Conservation (phyloP, 2,797 vertebrate species). For the Scolopax rusticola region DNA sequence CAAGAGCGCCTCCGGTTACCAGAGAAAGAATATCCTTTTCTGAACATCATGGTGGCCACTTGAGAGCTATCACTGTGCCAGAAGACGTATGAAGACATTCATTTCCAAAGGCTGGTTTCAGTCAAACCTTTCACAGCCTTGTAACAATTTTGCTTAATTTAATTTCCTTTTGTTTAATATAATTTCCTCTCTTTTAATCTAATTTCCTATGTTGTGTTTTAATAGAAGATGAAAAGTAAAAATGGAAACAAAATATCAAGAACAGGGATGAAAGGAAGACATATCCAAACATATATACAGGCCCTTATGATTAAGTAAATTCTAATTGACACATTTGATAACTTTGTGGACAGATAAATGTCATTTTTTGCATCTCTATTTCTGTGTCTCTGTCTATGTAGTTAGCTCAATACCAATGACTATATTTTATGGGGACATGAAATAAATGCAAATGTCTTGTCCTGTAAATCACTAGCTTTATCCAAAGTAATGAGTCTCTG, state of each 20-base stretch:
- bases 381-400: not conserved
- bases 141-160: constrained; percentile 67
- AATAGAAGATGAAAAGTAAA: constrained; percentile 58
- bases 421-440: not conserved
- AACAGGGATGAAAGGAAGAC: not conserved
- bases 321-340: not conserved
- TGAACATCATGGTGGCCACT: not conserved
- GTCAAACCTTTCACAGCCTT: constrained; percentile 62
- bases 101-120: constrained; percentile 65
- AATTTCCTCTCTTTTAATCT: constrained; percentile 62
- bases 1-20: not conserved
- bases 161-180: constrained; percentile 71
- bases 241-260: constrained; percentile 52
- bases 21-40: not conserved
- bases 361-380: not conserved
- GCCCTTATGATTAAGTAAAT: not conserved
- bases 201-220: constrained; percentile 69
- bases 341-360: not conserved
- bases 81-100: constrained; percentile 18
- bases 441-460: not conserved
- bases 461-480: not conserved
- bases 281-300: not conserved
- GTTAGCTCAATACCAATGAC: not conserved
- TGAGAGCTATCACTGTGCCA: not conserved
- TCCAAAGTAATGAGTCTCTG: not conserved